A percentile compares a stretch with the other conserved stretches of the same genome.
phyloP scores from a whole-genome alignment of 2,888 invertebrate species.

The Megalurothrips usitatus region DNA sequence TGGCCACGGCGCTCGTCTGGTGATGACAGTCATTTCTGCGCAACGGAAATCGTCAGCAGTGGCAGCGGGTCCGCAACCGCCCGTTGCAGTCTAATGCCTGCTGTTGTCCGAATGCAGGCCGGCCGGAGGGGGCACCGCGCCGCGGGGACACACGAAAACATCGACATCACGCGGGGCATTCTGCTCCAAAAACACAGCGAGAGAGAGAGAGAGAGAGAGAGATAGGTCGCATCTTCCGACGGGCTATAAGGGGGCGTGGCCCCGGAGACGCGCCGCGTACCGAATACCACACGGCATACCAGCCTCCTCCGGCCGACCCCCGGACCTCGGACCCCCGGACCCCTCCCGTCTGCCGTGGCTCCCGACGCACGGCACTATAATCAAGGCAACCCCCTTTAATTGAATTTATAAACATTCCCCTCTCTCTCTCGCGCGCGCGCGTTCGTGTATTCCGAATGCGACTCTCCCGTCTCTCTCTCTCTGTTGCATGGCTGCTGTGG shows the following conservation, averaged over 20 bases:
- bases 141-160: no score
- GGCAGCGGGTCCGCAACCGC: no score
- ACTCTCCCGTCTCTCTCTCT: neutral
- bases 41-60: no score
- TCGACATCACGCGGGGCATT: no score
- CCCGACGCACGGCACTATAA: constrained; percentile 13
- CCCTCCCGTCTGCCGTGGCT: neutral
- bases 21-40: no score
- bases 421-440: neutral
- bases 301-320: neutral
- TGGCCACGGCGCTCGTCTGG: no score
- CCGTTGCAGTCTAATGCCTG: no score
- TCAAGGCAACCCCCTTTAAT: constrained; percentile 24
- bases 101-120: no score
- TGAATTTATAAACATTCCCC: constrained; percentile 24
- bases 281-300: constrained; percentile 24
- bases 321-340: neutral
- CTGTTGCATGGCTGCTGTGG: neutral
- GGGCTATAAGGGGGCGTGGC: neutral
- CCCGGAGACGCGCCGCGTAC: neutral
- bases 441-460: neutral
- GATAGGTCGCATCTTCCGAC: no score
- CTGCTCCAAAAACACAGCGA: no score
- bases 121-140: no score
- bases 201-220: no score